These are phyloP conservation scores for Toxotes lorentzi DNA, from an alignment of 2,797 vertebrate genomes.

Conservation along the genomic window DNA sequence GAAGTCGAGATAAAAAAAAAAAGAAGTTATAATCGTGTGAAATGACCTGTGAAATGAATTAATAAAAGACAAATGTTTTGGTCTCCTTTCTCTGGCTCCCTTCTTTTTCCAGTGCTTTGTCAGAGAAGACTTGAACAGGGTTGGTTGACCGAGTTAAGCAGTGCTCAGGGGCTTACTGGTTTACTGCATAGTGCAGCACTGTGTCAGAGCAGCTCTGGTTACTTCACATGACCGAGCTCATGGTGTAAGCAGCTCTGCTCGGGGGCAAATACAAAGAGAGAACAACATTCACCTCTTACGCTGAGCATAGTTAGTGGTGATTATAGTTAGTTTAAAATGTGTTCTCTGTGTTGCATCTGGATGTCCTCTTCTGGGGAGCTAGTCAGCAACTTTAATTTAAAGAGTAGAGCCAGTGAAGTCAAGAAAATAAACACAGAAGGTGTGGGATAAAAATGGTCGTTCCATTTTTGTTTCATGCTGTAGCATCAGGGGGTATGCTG, in stretches of 20 bases:
- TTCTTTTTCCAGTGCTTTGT: constrained; percentile 57
- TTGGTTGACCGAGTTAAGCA: constrained; percentile 3
- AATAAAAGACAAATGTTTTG: constrained; percentile 83
- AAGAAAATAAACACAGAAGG: not conserved
- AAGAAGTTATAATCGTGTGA: constrained; percentile 74
- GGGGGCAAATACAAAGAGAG: constrained; percentile 13
- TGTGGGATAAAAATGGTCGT: not conserved
- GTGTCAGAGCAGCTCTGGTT: constrained; percentile 35
- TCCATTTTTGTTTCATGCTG: constrained; percentile 9
- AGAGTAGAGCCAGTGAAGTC: not conserved
- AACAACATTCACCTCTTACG: constrained; percentile 1
- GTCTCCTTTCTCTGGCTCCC: constrained; percentile 59
- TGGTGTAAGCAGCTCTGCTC: constrained; percentile 51
- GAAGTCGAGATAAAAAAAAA: constrained; percentile 57
- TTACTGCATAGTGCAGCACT: constrained; percentile 21
- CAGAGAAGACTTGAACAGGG: constrained; percentile 12
- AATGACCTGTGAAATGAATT: constrained; percentile 78
- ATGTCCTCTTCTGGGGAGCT: not conserved
- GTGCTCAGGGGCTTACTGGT: constrained; percentile 15
- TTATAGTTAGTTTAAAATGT: not conserved
- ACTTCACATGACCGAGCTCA: constrained; percentile 68
- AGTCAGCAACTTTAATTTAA: not conserved
- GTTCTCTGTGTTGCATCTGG: not conserved
- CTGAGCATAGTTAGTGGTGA: not conserved
- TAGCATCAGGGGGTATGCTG: constrained; percentile 28